Base-by-base conservation (phyloP, 2,888 invertebrate species). In the Ormyrus nitidulus region DNA sequence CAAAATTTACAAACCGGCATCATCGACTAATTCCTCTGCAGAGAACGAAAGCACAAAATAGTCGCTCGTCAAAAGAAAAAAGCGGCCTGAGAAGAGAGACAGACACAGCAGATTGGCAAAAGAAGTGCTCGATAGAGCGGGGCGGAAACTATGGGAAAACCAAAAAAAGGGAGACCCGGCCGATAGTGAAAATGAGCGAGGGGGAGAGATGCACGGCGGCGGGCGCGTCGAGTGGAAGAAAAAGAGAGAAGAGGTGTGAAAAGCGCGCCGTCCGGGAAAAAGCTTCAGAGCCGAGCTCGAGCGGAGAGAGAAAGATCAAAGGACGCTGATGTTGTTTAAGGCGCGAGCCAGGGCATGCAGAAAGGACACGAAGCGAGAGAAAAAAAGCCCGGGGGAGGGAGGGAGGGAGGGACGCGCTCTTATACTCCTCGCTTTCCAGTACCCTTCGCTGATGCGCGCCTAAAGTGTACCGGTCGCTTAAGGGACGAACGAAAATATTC, bases 261-360 rank as follows among this genome's bases (percentile, higher is more conserved):
- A 56, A 56, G 53, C 77, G 19, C 34, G 19, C 34, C 51, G 19
- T 49, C 44, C 58, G 19, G 70, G 65, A 73, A 71, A 34, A 71
- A 73, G 73, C 68, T 61, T 48, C 53, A 4, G 6, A 5, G 46
- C 59, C 11, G 53, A 51, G 72, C 61, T 19, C 58, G 62, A 10
- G 51, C 11, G 65, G 59, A 34, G 70, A 70, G 49, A 59, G 34
- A 70, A 51, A 75, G 78, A 81, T 81, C 81, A 81, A 81, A 81
- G 81, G 77, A 73, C 44, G 74, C 58, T 61, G 77, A 77, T 66
- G 77, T 64, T 77, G 68, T 72, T 54, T 70, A 65, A 77, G 56
- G 61, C 61, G 69, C 79, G 34, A 56, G 68, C 53, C 51, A n/a
- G 70, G 53, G 51, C 49, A 51, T 7, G 64, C 11, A 51, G 10